phyloP scores from a whole-genome alignment of 2,888 invertebrate species.

The Beris morrisii region DNA sequence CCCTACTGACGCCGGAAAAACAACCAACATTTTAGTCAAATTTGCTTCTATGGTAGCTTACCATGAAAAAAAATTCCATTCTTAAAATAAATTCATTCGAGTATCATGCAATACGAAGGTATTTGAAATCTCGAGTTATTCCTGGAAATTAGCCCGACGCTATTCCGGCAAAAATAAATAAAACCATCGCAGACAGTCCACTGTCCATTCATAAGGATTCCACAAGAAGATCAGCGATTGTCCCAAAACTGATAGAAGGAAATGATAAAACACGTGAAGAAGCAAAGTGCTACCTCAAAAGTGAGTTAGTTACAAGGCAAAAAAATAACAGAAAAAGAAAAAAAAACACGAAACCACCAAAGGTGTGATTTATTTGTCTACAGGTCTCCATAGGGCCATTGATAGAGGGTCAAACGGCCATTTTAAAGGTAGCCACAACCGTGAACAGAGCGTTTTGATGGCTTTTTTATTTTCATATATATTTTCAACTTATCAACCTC shows the following conservation, averaged over 20 bases:
- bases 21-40: no score
- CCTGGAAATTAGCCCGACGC: slow-evolving; percentile 14
- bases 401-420: slow-evolving; percentile 28
- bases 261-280: slow-evolving; percentile 16
- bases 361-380: slow-evolving; percentile 33
- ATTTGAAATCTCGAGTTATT: neutral
- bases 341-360: slow-evolving; percentile 25
- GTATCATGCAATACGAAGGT: no score
- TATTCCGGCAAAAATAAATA: neutral
- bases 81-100: no score
- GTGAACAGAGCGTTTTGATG: slow-evolving; percentile 24
- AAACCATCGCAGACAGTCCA: slow-evolving; percentile 5
- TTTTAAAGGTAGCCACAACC: slow-evolving; percentile 19
- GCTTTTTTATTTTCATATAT: slow-evolving; percentile 21
- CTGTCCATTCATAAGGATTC: slow-evolving; percentile 19
- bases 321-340: neutral
- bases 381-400: slow-evolving; percentile 20
- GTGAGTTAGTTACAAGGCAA: neutral
- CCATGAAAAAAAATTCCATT: no score
- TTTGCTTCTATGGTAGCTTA: no score
- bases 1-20: no score
- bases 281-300: slow-evolving; percentile 18
- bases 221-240: slow-evolving; percentile 13
- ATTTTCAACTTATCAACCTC: no score
- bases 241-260: slow-evolving; percentile 20